Percentiles rank a stretch among this genome's conserved stretches.
These are phyloP conservation scores for Drosophila paulistorum DNA, from an alignment of 1,140 invertebrate species.

Conservation along the genomic window DNA sequence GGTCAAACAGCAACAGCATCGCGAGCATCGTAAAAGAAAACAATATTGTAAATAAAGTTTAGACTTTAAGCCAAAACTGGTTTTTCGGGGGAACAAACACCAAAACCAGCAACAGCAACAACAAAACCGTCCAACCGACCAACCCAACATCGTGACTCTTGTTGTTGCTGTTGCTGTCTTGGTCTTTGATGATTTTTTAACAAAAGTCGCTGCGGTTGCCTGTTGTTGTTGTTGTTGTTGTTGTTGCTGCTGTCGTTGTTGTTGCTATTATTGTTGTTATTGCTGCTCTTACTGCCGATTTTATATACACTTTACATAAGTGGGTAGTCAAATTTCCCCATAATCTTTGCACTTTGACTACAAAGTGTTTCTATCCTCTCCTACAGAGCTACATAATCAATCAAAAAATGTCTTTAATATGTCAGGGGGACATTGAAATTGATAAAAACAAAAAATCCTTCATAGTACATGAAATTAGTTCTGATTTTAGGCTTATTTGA, in stretches of 20 bases:
- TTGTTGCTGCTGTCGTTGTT: conserved; percentile 22
- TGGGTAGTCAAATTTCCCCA: conserved; percentile 19
- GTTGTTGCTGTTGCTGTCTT: conserved; percentile 60
- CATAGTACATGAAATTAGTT: no score
- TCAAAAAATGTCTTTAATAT: no score
- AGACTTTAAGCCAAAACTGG: conserved; percentile 75
- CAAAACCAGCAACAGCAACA: conserved; percentile 50
- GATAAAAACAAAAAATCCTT: no score
- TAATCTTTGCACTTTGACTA: conserved; percentile 15
- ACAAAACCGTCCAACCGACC: conserved; percentile 47
- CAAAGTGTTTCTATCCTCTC: no score
- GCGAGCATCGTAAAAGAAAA: conserved; percentile 72
- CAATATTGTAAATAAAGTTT: conserved; percentile 81
- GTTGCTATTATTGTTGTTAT: conserved; percentile 5
- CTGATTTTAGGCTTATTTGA: no score
- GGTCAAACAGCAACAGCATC: conserved; percentile 71
- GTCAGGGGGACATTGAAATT: no score
- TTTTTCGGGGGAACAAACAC: conserved; percentile 56
- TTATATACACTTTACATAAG: conserved; percentile 28
- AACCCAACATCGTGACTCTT: conserved; percentile 68
- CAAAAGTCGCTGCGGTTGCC: conserved; percentile 58
- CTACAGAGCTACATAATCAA: no score
- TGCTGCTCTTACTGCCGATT: conserved; percentile 40
- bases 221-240: conserved; percentile 38
- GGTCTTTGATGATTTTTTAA: conserved; percentile 78